These are phyloP conservation scores for Orchesella flavescens DNA, from an alignment of 2,888 invertebrate genomes.

Conservation along the genomic window DNA sequence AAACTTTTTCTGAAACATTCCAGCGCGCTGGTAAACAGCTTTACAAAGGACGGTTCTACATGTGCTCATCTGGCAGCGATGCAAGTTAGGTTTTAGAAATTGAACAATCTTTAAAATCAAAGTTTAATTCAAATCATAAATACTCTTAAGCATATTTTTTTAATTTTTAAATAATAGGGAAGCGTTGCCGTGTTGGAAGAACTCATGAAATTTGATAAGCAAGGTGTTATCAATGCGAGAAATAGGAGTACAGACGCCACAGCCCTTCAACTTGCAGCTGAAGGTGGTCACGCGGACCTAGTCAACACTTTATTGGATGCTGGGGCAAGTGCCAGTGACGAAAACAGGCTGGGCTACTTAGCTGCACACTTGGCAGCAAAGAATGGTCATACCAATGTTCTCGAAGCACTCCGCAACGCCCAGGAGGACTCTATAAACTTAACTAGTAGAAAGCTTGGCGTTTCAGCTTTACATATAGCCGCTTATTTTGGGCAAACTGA, in stretches of 20 bases:
- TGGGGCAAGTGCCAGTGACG: constrained; percentile 96
- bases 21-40: constrained; percentile 94
- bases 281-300: constrained; percentile 97
- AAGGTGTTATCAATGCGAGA: constrained; percentile 95
- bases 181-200: constrained; percentile 98
- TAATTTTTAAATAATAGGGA: too few species aligned
- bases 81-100: too few species aligned
- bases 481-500: constrained; percentile 95
- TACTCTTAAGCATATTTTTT: too few species aligned
- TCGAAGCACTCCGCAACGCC: constrained; percentile 84
- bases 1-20: constrained; percentile 96
- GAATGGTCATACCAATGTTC: constrained; percentile 93
- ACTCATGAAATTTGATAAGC: constrained; percentile 97
- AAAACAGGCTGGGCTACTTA: constrained; percentile 94
- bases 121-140: too few species aligned
- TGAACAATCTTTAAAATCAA: too few species aligned
- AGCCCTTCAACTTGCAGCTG: constrained; percentile 96
- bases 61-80: constrained; percentile 99
- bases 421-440: constrained; percentile 77
- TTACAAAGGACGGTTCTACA: constrained; percentile 97
- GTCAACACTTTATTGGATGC: constrained; percentile 94
- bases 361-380: constrained; percentile 86
- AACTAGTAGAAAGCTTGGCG: constrained; percentile 94
- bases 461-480: constrained; percentile 97
- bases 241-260: constrained; percentile 98